Evolutionary conservation across 2,113 vertebrate genomes (phyloP).

Genomic region (Campylorhamphus procurvoides): DNA sequence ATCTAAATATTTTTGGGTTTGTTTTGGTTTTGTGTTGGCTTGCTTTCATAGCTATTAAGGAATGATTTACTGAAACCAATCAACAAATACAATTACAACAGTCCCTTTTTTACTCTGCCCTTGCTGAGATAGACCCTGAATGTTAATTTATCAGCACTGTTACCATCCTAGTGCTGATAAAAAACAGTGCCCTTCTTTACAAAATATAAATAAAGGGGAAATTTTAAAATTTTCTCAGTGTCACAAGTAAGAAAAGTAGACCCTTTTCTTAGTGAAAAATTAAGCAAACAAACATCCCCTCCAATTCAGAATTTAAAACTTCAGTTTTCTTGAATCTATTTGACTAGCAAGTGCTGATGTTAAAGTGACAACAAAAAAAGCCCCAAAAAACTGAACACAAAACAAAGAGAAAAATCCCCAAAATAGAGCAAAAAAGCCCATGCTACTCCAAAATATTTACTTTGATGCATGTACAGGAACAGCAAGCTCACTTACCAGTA

Average conservation of each 20-base stretch:
- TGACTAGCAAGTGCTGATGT: not conserved
- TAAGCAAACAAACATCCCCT: fast-evolving
- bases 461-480: not conserved
- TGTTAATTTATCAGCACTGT: not conserved
- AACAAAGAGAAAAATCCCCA: not conserved
- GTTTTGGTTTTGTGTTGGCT: fast-evolving
- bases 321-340: not conserved
- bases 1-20: not conserved
- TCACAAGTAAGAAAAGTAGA: not conserved
- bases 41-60: not conserved
- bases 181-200: not conserved
- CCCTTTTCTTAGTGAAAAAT: not conserved
- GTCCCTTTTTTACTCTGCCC: not conserved
- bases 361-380: not conserved
- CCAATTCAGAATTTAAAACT: not conserved
- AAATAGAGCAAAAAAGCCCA: not conserved
- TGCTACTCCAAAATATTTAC: fast-evolving
- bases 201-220: not conserved
- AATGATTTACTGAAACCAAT: not conserved
- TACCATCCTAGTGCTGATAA: not conserved
- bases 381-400: too few relatives aligned
- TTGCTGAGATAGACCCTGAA: not conserved
- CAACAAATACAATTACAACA: not conserved
- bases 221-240: not conserved
- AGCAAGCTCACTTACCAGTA: not conserved